These are phyloP conservation scores for Atrina japonica DNA, from an alignment of 2,888 invertebrate species.

Conservation along the genomic window DNA sequence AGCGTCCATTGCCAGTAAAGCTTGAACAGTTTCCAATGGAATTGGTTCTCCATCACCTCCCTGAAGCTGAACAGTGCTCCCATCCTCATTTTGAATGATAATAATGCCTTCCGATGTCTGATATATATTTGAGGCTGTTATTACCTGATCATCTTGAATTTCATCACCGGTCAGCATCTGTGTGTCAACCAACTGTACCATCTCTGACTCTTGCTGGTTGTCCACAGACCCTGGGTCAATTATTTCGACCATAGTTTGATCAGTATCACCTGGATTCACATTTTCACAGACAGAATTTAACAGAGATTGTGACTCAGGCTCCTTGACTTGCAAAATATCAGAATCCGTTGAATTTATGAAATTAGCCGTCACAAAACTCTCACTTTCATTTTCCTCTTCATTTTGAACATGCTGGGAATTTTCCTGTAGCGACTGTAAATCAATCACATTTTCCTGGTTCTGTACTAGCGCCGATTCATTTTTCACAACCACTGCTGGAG, in stretches of 20 bases:
- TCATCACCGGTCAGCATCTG: conserved; percentile 29
- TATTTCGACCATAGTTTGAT: background rate
- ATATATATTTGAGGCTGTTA: conserved; percentile 63
- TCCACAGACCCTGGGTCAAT: conserved; percentile 3
- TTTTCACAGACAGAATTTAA: conserved; percentile 11
- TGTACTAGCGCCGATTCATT: too few species aligned
- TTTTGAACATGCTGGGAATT: conserved; percentile 2
- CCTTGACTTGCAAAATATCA: background rate
- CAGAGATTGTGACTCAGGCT: background rate
- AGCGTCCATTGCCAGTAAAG: conserved; percentile 73
- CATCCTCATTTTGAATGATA: conserved; percentile 77
- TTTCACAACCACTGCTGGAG: too few species aligned
- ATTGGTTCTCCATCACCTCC: conserved; percentile 68
- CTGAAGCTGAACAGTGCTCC: conserved; percentile 76
- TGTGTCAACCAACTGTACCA: conserved; percentile 30
- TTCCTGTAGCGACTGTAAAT: too few species aligned
- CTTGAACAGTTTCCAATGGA: conserved; percentile 79
- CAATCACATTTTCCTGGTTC: too few species aligned
- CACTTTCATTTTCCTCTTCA: conserved; percentile 15
- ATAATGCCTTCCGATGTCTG: conserved; percentile 76
- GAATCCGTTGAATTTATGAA: conserved; percentile 6
- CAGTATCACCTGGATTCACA: conserved; percentile 5
- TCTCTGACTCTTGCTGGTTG: conserved; percentile 7
- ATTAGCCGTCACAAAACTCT: conserved; percentile 30
- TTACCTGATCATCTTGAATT: conserved; percentile 40